Conservation (phyloP, 2,888 invertebrate genomes). For the Gymnoscelis rufifasciata region DNA sequence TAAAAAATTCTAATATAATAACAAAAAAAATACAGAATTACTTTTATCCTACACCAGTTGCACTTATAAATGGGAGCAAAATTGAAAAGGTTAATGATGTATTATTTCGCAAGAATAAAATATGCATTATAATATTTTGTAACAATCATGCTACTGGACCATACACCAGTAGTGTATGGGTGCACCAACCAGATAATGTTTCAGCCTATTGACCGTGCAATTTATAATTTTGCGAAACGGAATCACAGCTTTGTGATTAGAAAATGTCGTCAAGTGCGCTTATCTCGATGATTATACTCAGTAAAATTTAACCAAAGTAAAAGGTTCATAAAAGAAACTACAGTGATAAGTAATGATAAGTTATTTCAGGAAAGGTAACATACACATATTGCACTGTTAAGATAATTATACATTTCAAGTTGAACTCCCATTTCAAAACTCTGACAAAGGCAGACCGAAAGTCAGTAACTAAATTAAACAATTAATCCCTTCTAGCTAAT, state of each 20-base stretch:
- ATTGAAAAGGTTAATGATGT: too few species aligned
- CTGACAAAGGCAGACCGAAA: conserved; percentile 1
- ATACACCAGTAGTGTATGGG: not conserved
- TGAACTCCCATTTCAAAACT: conserved; percentile 1
- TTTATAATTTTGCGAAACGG: conserved; percentile 47
- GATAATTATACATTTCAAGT: not conserved
- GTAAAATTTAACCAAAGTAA: too few species aligned
- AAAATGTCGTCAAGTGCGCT: conserved; percentile 9
- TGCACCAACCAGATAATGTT: conserved; percentile 38
- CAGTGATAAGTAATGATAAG: too few species aligned
- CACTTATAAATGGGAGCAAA: too few species aligned
- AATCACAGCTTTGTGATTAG: conserved; percentile 22
- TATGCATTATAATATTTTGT: too few species aligned
- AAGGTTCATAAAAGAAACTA: too few species aligned
- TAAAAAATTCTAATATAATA: too few species aligned
- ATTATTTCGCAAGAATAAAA: too few species aligned
- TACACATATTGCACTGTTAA: too few species aligned
- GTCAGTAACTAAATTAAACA: conserved; percentile 2
- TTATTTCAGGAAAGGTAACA: too few species aligned
- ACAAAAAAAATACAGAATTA: too few species aligned
- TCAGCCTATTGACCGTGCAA: conserved; percentile 57
- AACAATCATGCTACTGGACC: not conserved
- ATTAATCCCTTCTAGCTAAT: conserved; percentile 3
- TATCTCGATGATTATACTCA: not conserved
- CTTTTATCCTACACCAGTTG: too few species aligned